A percentile compares a stretch with the other conserved stretches of the same genome.
Conservation (phyloP, 1,140 invertebrate species). For the Lepidurus couesii region DNA sequence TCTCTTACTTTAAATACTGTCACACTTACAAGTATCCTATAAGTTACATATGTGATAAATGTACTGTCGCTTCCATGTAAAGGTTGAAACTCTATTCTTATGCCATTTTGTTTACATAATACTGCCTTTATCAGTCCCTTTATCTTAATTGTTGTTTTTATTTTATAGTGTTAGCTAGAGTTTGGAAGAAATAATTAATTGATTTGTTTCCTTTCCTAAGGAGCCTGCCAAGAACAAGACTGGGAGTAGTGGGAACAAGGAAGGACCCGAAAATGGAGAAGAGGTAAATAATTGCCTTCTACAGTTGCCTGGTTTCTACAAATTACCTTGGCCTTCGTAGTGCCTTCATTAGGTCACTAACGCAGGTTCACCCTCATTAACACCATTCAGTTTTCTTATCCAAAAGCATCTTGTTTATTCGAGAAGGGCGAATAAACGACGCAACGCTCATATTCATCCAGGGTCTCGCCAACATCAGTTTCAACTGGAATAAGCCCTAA, state of each 20-base stretch:
- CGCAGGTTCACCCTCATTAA: background rate
- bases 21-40: too few relatives aligned
- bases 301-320: background rate
- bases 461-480: too few relatives aligned
- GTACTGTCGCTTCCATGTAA: too few relatives aligned
- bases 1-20: too few relatives aligned
- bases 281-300: background rate
- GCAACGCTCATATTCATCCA: too few relatives aligned
- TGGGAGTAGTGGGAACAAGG: constrained; percentile 4
- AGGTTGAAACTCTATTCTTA: too few relatives aligned
- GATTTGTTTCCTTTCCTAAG: background rate
- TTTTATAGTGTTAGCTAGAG: background rate
- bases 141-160: background rate
- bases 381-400: background rate
- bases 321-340: background rate
- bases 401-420: too few relatives aligned
- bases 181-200: background rate
- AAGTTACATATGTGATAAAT: too few relatives aligned
- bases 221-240: constrained; percentile 15
- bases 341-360: background rate
- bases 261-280: constrained; percentile 13
- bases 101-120: too few relatives aligned
- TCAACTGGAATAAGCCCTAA: too few relatives aligned
- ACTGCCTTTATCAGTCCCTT: background rate
- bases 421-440: too few relatives aligned